Conservation (phyloP, 2,888 invertebrate species). For the Dione vanillae region DNA sequence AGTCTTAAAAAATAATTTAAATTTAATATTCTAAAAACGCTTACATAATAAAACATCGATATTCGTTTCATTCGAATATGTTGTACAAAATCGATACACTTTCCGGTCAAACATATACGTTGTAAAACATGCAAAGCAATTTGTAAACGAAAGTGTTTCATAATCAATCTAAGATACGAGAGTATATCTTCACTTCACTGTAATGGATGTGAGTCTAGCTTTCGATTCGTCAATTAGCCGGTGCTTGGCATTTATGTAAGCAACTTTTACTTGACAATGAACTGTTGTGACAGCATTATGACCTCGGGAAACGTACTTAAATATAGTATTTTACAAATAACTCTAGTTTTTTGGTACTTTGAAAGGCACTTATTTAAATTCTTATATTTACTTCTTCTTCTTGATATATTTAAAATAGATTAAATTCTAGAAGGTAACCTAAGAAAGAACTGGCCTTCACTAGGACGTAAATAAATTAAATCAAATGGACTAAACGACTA, state of each 20-base stretch:
- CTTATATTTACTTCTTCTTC: too few species aligned
- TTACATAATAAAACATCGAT: not conserved
- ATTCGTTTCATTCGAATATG: not conserved
- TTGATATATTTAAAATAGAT: too few species aligned
- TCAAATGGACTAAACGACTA: too few species aligned
- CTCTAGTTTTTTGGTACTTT: not conserved
- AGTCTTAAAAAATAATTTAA: not conserved
- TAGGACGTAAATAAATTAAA: too few species aligned
- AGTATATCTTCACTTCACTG: slow-evolving; percentile 40
- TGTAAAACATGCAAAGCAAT: slow-evolving; percentile 29
- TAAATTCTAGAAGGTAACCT: too few species aligned
- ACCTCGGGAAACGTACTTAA: slow-evolving; percentile 54
- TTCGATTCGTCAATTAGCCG: slow-evolving; percentile 45
- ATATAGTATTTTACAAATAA: slow-evolving; percentile 10
- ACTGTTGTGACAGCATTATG: slow-evolving; percentile 51
- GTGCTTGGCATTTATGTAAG: slow-evolving; percentile 36
- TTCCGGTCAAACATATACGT: slow-evolving; percentile 25
- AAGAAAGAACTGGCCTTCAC: too few species aligned
- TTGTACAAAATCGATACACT: not conserved
- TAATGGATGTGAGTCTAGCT: slow-evolving; percentile 39
- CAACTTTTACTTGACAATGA: slow-evolving; percentile 75
- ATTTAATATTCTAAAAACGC: too few species aligned
- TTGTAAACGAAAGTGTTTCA: slow-evolving; percentile 41
- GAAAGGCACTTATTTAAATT: too few species aligned
- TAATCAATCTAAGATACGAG: slow-evolving; percentile 39